Base-by-base conservation (phyloP, 2,113 vertebrate genomes). In the Typhlomys cinereus region DNA sequence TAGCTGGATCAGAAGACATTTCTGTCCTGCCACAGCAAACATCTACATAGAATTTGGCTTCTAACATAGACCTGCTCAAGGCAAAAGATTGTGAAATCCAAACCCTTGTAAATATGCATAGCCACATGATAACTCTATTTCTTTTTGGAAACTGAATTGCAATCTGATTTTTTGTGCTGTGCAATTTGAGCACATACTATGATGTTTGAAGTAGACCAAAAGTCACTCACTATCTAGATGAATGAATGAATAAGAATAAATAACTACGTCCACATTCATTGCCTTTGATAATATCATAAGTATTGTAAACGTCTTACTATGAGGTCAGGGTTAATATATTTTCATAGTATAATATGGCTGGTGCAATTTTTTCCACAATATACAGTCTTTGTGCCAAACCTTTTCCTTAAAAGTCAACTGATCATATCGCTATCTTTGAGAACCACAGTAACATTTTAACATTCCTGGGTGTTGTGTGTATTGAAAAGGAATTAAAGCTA, bases 1-100 rank as follows among this genome's bases (percentile, higher is more conserved):
- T 94, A 89, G 76, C 95, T 91, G 94, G 80, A 95, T 94, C 71
- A 52, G 44, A 78, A 93, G 87, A 76, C 41, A 54, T 76, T 36
- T n/a, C 54, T 46, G 41, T 36, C 76, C 54, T 94, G 93, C 83
- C 88, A 96, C 83, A 94, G 74, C 50, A 90, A 85, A 94, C 89
- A 82, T 90, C 79, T 71, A 79, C 14, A 14, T 31, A 50, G 81
- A 81, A 96, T 64, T 95, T 92, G 93, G 89, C 76, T 94, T 92
- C 25, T 36, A n/a, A 0, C 20, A 14, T 34, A 90, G 48, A 87
- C 48, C 31, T 86, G 39, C 52, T 94, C 82, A 86, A 84, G 69
- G 89, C 74, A 74, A 82, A 69, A 82, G 74, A 80, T 64, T 92
- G 25, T 67, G 41, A 41, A 80, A 75, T 66, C 84, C 29, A n/a